These are phyloP conservation scores for Erebia epiphron DNA, from an alignment of 2,888 invertebrate genomes.

Conservation along the genomic window DNA sequence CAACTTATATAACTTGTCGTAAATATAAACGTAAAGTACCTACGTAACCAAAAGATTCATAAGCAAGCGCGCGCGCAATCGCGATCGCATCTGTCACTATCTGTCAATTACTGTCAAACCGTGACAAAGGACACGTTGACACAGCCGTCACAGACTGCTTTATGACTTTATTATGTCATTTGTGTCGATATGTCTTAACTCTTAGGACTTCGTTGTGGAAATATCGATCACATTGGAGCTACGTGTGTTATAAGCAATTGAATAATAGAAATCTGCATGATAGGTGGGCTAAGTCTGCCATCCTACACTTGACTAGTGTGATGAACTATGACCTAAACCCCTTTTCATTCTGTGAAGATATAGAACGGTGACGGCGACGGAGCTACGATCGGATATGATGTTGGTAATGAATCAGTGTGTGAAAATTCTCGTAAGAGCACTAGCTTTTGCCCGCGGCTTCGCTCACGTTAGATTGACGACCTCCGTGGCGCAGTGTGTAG, in stretches of 20 bases:
- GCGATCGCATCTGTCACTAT: constrained; percentile 45
- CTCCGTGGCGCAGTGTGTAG: too few species aligned
- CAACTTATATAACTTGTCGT: neutral
- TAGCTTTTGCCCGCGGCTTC: too few species aligned
- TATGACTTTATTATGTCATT: constrained; percentile 42
- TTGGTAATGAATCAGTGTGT: too few species aligned
- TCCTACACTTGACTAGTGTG: neutral
- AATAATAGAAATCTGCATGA: neutral
- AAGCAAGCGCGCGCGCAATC: constrained; percentile 56
- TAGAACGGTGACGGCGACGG: too few species aligned
- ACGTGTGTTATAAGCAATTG: neutral
- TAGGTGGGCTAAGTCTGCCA: neutral
- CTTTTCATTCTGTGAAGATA: too few species aligned
- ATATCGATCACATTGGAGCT: neutral
- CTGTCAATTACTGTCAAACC: constrained; percentile 56
- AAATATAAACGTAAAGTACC: constrained; percentile 3
- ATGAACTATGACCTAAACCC: too few species aligned
- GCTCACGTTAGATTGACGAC: too few species aligned
- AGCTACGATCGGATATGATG: too few species aligned
- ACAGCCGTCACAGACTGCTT: constrained; percentile 42
- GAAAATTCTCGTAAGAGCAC: too few species aligned
- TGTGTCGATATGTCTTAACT: constrained; percentile 15
- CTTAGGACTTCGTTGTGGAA: neutral
- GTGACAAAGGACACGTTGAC: constrained; percentile 56
- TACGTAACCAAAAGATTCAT: constrained; percentile 51